phyloP scores from a whole-genome alignment of 2,888 invertebrate species.

The Melikaiella ostensackeni region DNA sequence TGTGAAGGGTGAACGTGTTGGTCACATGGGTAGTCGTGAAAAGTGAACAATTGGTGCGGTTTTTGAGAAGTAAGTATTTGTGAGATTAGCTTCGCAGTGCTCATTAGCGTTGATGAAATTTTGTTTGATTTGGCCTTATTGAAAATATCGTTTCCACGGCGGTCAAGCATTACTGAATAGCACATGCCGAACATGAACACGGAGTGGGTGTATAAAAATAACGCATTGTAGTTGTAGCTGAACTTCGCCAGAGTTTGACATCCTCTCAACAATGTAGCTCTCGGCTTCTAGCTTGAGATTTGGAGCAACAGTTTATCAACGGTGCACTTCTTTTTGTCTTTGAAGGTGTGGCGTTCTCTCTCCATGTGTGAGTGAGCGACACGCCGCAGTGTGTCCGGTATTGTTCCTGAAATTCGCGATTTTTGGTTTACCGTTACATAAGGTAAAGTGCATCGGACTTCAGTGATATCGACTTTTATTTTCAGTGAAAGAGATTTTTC shows the following conservation, averaged over 20 bases:
- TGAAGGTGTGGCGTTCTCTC: background rate
- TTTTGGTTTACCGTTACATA: conserved; percentile 29
- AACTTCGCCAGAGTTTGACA: conserved; percentile 25
- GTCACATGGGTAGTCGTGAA: background rate
- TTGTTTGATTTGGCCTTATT: background rate
- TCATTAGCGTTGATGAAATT: background rate
- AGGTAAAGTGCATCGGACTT: conserved; percentile 9
- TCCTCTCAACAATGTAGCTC: conserved; percentile 14
- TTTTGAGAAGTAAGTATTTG: conserved; percentile 11
- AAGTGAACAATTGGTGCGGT: background rate
- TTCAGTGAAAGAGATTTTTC: background rate
- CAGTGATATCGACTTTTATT: conserved; percentile 8
- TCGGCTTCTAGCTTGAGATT: background rate
- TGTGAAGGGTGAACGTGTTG: background rate
- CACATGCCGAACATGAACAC: conserved; percentile 6
- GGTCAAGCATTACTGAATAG: background rate
- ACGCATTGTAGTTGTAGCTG: conserved; percentile 8
- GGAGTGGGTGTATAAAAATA: conserved; percentile 29
- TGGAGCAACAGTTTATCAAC: background rate
- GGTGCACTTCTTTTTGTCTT: background rate
- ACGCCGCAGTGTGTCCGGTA: conserved; percentile 10
- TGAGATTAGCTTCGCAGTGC: background rate
- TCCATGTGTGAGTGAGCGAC: conserved; percentile 1
- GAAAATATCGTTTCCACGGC: background rate
- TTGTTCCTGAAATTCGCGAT: conserved; percentile 25